Base-by-base conservation (phyloP, 1,140 invertebrate species). In the Temnothorax curvispinosus region DNA sequence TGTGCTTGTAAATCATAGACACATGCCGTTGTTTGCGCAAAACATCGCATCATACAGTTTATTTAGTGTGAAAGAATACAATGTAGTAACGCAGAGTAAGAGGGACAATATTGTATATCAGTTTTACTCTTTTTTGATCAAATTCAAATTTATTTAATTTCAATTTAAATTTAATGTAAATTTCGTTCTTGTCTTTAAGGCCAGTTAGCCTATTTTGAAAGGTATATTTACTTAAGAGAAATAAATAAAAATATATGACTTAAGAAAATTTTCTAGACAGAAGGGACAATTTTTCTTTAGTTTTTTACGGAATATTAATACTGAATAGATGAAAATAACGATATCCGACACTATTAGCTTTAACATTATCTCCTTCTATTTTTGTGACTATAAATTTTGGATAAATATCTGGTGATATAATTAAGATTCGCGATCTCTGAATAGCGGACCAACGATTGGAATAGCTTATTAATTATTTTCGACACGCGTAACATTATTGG, bases 391-490 rank as follows among this genome's bases (percentile, higher is more conserved):
- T n/a, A n/a, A n/a, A n/a, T 76, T 76, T 50, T 35, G 18, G 2
- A 32, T 18, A 50, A 64, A 58, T 78, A 11, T 38, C 11, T n/a
- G 18, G 7, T 78, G 18, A 52, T 50, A 44, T 35, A 78, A 78
- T 78, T 78, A 78, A n/a, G 21, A 35, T 35, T 62, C 18, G 32
- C 41, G 15, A 35, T 81, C 3, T 65, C 8, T 32, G 44, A 67
- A 71, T 54, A 56, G 47, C 47, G 54, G n/a, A 27, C 6, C 41
- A 56, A 2, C 7, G 8, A 64, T 78, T 21, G 44, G 7, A 84
- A 38, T 47, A 35, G 13, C 56, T 82, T 74, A 74, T 60, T 82
- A 72, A 41, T 60, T 38, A 74, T 74, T 74, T 32, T 60, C 13
- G 27, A 15, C 60, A 50, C 13, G 3, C 7, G 9, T 32, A 21